A percentile compares a stretch with the other conserved stretches of the same genome.
These are phyloP conservation scores for Solen grandis DNA, from an alignment of 1,140 invertebrate species.

Conservation along the genomic window DNA sequence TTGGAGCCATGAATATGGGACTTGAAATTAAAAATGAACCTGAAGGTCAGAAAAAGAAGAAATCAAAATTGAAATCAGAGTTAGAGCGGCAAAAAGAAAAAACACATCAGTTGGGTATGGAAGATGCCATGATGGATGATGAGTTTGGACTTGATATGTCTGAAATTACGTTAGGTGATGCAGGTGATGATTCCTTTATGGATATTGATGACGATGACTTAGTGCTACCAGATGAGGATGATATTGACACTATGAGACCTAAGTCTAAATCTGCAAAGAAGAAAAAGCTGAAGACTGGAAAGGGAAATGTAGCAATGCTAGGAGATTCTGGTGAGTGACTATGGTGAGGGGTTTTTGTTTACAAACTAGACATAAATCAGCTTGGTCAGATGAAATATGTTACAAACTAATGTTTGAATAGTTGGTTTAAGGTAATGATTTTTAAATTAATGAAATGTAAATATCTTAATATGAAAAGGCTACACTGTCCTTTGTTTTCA, in stretches of 20 bases:
- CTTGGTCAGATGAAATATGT: no score
- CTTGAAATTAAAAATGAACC: conserved; percentile 19
- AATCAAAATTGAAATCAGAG: conserved; percentile 10
- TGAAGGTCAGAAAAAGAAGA: conserved; percentile 7
- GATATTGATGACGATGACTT: conserved; percentile 48
- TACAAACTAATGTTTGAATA: no score
- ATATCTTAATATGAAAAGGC: no score
- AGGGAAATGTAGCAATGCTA: background rate
- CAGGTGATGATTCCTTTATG: conserved; percentile 43
- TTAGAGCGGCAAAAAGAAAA: background rate
- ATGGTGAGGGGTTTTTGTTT: no score
- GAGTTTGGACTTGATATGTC: conserved; percentile 45
- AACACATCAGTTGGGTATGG: background rate
- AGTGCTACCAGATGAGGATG: conserved; percentile 50
- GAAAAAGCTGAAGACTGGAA: conserved; percentile 43
- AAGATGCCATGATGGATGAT: conserved; percentile 39
- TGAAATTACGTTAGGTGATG: conserved; percentile 31
- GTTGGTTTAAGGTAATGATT: no score
- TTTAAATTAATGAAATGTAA: no score
- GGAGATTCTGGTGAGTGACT: background rate
- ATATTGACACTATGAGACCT: background rate
- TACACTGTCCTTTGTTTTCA: no score
- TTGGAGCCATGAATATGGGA: conserved; percentile 38
- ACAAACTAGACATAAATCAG: no score
- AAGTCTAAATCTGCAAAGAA: conserved; percentile 28